phyloP scores from a whole-genome alignment of 2,888 invertebrate genomes.

The Eilema griseolum region DNA sequence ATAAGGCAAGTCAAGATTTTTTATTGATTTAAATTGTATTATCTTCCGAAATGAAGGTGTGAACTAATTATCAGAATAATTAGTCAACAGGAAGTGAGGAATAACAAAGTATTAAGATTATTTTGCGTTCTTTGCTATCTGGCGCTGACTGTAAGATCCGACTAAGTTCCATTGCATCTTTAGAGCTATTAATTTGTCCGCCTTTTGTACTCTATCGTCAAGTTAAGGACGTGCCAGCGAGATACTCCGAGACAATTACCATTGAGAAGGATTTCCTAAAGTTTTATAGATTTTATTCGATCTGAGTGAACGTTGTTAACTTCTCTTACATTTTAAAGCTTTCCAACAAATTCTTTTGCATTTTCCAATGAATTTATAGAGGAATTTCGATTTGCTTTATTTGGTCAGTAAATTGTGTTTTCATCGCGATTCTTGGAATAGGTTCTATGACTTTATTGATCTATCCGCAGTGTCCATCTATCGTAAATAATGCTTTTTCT shows the following conservation, averaged over 20 bases:
- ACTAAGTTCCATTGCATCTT: slow-evolving; percentile 61
- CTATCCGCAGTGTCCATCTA: no score
- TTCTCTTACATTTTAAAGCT: slow-evolving; percentile 48
- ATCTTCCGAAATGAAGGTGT: no score
- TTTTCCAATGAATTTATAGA: slow-evolving; percentile 45
- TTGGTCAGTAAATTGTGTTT: slow-evolving; percentile 35
- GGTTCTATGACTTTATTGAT: not conserved
- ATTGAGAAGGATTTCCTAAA: slow-evolving; percentile 54
- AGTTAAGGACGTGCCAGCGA: slow-evolving; percentile 56
- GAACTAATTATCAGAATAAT: no score
- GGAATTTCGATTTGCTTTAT: slow-evolving; percentile 47
- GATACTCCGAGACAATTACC: slow-evolving; percentile 55
- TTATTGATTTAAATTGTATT: no score
- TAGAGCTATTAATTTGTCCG: slow-evolving; percentile 62
- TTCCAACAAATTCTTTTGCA: slow-evolving; percentile 46
- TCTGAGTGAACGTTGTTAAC: slow-evolving; percentile 50
- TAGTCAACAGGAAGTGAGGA: no score
- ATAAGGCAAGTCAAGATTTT: no score
- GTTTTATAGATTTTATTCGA: slow-evolving; percentile 56
- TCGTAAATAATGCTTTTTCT: no score
- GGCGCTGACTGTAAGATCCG: slow-evolving; percentile 42
- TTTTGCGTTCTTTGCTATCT: no score
- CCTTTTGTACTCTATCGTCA: slow-evolving; percentile 52
- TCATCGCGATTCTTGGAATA: slow-evolving; percentile 8
- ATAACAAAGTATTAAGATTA: no score